Percentiles rank a stretch among this genome's conserved stretches.
phyloP scores from a whole-genome alignment of 2,113 vertebrate genomes.

The Scophthalmus maximus region DNA sequence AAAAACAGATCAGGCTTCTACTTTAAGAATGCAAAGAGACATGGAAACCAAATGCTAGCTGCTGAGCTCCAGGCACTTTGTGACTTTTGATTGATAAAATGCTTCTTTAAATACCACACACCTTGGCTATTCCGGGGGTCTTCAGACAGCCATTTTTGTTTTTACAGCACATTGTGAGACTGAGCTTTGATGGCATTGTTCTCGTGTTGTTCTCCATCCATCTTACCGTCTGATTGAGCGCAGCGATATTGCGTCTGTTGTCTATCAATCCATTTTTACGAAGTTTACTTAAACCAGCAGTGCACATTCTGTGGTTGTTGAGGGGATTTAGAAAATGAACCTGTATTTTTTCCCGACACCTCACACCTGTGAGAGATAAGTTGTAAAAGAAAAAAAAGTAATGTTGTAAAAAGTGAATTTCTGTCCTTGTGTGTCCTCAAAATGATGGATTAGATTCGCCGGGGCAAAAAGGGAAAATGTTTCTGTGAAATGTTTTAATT shows the following conservation, averaged over 20 bases:
- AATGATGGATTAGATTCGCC: constrained; percentile 35
- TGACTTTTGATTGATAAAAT: constrained; percentile 49
- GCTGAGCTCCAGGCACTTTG: constrained; percentile 47
- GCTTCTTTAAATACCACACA: constrained; percentile 43
- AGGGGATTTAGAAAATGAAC: constrained; percentile 2
- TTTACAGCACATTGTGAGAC: constrained; percentile 10
- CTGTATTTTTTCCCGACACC: background rate
- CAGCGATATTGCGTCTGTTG: background rate
- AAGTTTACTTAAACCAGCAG: background rate
- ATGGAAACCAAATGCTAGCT: constrained; percentile 13
- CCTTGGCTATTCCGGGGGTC: too few species aligned
- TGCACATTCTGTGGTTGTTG: background rate
- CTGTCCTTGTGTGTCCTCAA: background rate
- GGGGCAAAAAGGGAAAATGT: constrained; percentile 22
- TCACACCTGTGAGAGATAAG: background rate
- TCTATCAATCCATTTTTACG: background rate
- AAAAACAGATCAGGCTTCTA: constrained; percentile 30
- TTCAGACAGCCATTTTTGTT: constrained; percentile 9
- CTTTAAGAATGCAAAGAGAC: constrained; percentile 20
- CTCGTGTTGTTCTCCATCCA: background rate
- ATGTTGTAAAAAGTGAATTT: background rate
- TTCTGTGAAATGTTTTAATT: constrained; percentile 23
- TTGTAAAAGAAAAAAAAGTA: constrained; percentile 3
- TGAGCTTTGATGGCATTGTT: constrained; percentile 17
- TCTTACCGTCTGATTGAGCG: background rate